A percentile compares a stretch with the other conserved stretches of the same genome.
Evolutionary conservation across 2,797 vertebrate species (phyloP).

Genomic region (Sebastes trivittatus): DNA sequence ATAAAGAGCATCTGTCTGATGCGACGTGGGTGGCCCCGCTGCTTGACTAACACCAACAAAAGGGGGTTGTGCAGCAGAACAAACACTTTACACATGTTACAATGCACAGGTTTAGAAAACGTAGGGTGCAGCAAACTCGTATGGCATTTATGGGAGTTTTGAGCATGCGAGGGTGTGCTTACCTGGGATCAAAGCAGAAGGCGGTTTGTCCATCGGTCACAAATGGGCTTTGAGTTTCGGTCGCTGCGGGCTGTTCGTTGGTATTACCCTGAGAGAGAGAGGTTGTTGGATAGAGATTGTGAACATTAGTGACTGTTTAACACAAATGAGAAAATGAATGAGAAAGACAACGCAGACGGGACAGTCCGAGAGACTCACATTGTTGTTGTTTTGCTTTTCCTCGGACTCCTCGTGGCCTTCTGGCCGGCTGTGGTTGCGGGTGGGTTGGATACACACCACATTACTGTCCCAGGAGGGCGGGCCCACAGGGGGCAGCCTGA

Average conservation of each 20-base stretch:
- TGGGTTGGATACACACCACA: slow-evolving; percentile 96
- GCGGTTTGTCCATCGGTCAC: slow-evolving; percentile 88
- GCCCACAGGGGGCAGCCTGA: slow-evolving; percentile 89
- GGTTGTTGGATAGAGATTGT: too few species aligned
- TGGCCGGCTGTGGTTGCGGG: slow-evolving; percentile 93
- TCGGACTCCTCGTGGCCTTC: slow-evolving; percentile 94
- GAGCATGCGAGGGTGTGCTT: slow-evolving; percentile 61
- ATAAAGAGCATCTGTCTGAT: slow-evolving; percentile 78
- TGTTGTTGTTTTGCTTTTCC: slow-evolving; percentile 83
- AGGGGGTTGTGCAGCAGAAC: slow-evolving; percentile 52
- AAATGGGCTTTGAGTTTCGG: slow-evolving; percentile 82
- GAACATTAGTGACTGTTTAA: background rate
- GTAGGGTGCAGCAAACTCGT: slow-evolving; percentile 33
- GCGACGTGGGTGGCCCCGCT: slow-evolving; percentile 75
- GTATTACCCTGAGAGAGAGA: slow-evolving; percentile 62
- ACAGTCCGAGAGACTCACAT: slow-evolving; percentile 72
- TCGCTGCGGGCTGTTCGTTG: slow-evolving; percentile 77
- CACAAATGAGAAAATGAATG: background rate
- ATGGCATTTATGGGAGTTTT: slow-evolving; percentile 39
- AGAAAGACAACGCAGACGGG: background rate
- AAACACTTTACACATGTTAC: slow-evolving; percentile 65
- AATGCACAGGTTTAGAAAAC: slow-evolving; percentile 49
- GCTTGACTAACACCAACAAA: slow-evolving; percentile 38
- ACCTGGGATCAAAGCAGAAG: slow-evolving; percentile 98
- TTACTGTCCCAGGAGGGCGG: slow-evolving; percentile 93